Evolutionary conservation across 2,797 vertebrate genomes (phyloP), one percentile per base, ranked within the genome.

Genomic region (Streptopelia turtur): DNA sequence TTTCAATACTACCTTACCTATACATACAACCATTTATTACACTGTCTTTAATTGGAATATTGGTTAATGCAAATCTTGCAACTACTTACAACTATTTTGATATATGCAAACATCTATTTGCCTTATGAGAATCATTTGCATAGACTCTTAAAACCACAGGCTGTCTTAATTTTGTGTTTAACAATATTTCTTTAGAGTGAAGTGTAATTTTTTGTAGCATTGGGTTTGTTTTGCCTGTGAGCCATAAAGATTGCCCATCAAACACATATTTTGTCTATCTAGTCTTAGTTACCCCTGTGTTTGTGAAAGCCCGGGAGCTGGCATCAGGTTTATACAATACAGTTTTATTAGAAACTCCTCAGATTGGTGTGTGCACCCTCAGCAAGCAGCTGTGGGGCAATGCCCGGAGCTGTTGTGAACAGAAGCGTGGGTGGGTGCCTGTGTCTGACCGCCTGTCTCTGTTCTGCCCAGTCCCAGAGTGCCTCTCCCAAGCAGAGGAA

Each of bases 401-500:
- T 43, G 25, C 33, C 15, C 2, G 1, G 53, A 28, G 68, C 84
- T 70, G 47, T 35, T 47, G 8, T 0, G n/a, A 33, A 4, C 27
- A 41, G 37, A 12, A n/a, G 7, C 0, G 20, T 41, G 24, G 53
- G 6, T 4, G 64, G 0, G 2, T 27, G 28, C 20, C 47, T 0
- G 0, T 55, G 11, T 75, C 89, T 93, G 14, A 90, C 50, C 0
- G 7, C 35, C 35, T 60, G 17, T 81, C 70, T 93, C 79, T 94
- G 28, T 89, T 77, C 64, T 93, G 84, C 41, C 16, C 97, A 98
- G 98, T 96, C 95, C 59, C 97, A 98, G 98, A 98, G 95, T 4
- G 96, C 97, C 28, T 98, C 98, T 70, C 98, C 98, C 61, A 98
- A 98, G 95, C 99, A 99, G 91, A 98, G 99, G 98, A 99, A 99